phyloP scores from a whole-genome alignment of 2,888 invertebrate species.

The Drosophila robusta region DNA sequence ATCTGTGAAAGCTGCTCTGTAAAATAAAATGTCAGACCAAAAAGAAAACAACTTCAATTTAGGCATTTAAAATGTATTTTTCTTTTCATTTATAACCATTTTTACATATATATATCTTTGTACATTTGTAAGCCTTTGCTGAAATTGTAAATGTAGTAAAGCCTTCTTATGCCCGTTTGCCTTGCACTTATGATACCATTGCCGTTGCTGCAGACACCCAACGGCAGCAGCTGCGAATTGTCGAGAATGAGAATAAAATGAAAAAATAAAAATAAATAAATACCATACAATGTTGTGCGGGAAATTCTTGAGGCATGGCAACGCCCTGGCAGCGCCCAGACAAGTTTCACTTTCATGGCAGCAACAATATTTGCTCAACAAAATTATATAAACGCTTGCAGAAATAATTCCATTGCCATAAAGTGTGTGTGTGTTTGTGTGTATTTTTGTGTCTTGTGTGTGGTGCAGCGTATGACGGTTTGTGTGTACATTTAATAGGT shows the following conservation, averaged over 20 bases:
- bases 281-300: slow-evolving; percentile 46
- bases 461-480: slow-evolving; percentile 14
- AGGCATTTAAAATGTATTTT: background rate
- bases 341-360: slow-evolving; percentile 70
- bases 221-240: slow-evolving; percentile 32
- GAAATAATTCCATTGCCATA: slow-evolving; percentile 56
- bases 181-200: slow-evolving; percentile 21
- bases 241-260: slow-evolving; percentile 10
- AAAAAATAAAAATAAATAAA: slow-evolving; percentile 13
- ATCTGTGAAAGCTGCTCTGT: background rate
- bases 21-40: background rate
- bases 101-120: background rate
- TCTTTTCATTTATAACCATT: background rate
- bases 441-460: slow-evolving; percentile 14
- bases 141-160: slow-evolving; percentile 16
- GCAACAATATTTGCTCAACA: slow-evolving; percentile 57
- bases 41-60: background rate
- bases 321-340: slow-evolving; percentile 65
- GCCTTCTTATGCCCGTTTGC: slow-evolving; percentile 24
- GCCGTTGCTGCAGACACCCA: slow-evolving; percentile 10
- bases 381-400: slow-evolving; percentile 71
- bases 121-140: slow-evolving; percentile 10
- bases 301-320: slow-evolving; percentile 76
- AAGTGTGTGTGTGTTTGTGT: slow-evolving; percentile 1
- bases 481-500: slow-evolving; percentile 58